These are phyloP conservation scores for Notarius lentiginosus DNA, from an alignment of 2,113 vertebrate genomes.

Conservation along the genomic window DNA sequence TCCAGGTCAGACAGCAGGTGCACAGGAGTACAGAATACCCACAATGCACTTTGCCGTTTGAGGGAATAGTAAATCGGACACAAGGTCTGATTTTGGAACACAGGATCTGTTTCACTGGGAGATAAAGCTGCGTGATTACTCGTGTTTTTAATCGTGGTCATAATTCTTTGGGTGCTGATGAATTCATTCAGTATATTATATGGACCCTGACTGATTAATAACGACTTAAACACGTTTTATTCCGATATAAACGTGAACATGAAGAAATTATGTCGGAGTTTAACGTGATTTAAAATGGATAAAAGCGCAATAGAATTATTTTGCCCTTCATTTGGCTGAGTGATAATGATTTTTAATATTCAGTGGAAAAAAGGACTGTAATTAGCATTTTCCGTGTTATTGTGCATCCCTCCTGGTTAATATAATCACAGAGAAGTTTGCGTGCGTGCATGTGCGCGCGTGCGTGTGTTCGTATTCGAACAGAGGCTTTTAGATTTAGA, in stretches of 20 bases:
- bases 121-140: neutral
- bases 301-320: slow-evolving; percentile 3
- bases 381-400: neutral
- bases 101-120: neutral
- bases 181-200: neutral
- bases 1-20: neutral
- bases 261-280: neutral
- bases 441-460: slow-evolving; percentile 50
- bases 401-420: neutral
- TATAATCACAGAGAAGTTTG: slow-evolving; percentile 3
- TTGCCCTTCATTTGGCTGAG: neutral
- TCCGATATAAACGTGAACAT: neutral
- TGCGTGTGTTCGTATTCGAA: slow-evolving; percentile 13
- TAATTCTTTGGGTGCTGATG: neutral
- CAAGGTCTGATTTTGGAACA: neutral
- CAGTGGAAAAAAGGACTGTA: neutral
- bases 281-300: neutral
- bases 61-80: neutral
- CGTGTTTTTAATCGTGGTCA: neutral
- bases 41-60: neutral
- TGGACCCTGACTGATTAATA: neutral
- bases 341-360: slow-evolving; percentile 7
- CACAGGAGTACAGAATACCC: neutral
- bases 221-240: neutral
- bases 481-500: neutral